Percentiles rank a stretch among this genome's conserved stretches.
Evolutionary conservation across 2,113 vertebrate genomes (phyloP).

Genomic region (Sylvilagus bachmani): DNA sequence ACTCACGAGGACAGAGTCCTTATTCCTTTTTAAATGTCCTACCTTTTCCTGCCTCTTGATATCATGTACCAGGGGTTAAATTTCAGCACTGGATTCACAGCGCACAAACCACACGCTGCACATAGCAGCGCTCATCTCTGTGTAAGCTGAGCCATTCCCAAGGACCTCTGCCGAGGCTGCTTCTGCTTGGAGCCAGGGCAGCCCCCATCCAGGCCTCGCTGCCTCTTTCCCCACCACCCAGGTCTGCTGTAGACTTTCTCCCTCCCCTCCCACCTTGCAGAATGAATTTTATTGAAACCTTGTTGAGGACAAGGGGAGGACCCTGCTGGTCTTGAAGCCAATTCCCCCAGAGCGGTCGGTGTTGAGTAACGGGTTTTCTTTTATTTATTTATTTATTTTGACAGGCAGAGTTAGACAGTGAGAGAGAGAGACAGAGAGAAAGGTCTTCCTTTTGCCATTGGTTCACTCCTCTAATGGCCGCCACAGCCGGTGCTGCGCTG

Average conservation of each 20-base stretch:
- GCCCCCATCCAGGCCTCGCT: rapidly evolving
- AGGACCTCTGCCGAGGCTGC: rapidly evolving
- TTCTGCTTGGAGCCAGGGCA: not conserved
- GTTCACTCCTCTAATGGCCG: too few species aligned
- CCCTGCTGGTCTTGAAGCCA: not conserved
- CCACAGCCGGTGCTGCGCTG: too few species aligned
- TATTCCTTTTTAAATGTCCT: not conserved
- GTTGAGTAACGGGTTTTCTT: not conserved
- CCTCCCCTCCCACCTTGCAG: not conserved
- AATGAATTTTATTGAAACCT: not conserved
- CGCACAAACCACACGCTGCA: not conserved
- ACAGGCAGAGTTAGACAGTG: too few species aligned
- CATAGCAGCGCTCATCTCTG: not conserved
- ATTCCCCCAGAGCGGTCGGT: not conserved
- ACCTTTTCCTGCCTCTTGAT: not conserved
- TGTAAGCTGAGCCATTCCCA: not conserved
- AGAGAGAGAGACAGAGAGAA: too few species aligned
- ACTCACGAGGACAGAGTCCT: not conserved
- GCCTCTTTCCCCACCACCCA: rapidly evolving
- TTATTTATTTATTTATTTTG: too few species aligned
- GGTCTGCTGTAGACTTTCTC: not conserved
- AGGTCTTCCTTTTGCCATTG: too few species aligned
- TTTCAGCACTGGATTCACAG: not conserved
- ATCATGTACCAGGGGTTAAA: not conserved
- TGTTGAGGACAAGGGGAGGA: not conserved